These are phyloP conservation scores for Brachionus angularis DNA, from an alignment of 1,140 invertebrate species.

Conservation along the genomic window DNA sequence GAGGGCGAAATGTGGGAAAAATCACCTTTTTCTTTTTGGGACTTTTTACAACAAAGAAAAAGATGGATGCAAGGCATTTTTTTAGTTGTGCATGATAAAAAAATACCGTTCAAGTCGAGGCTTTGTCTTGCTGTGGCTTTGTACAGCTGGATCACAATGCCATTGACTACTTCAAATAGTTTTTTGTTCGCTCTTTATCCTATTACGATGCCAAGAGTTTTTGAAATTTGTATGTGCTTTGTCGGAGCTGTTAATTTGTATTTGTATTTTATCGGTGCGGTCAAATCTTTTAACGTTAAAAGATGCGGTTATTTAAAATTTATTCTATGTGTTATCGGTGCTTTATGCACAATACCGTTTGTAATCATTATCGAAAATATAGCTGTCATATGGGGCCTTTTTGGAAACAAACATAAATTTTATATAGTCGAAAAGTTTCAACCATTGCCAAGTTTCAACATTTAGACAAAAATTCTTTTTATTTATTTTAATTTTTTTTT, in stretches of 20 bases:
- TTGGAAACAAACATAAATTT: conserved; percentile 88
- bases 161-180: conserved; percentile 81
- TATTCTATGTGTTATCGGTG: conserved; percentile 72
- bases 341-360: conserved; percentile 80
- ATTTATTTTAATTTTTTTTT: not conserved
- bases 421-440: conserved; percentile 80
- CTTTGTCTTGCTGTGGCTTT: conserved; percentile 79
- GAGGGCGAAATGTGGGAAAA: conserved; percentile 91
- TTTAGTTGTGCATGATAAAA: conserved; percentile 81
- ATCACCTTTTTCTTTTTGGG: conserved; percentile 86
- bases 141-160: conserved; percentile 91
- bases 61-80: conserved; percentile 93
- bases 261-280: conserved; percentile 90
- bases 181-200: conserved; percentile 76
- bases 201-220: conserved; percentile 69
- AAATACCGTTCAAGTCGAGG: conserved; percentile 76
- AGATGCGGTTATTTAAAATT: conserved; percentile 76
- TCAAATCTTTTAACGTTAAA: conserved; percentile 85
- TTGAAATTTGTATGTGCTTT: conserved; percentile 81
- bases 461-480: not conserved
- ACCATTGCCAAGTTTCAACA: not conserved
- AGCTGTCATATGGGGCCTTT: conserved; percentile 83
- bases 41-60: conserved; percentile 90
- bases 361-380: conserved; percentile 88
- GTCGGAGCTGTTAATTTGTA: conserved; percentile 84